phyloP scores from a whole-genome alignment of 2,888 invertebrate species.

The Melitaea athalia region DNA sequence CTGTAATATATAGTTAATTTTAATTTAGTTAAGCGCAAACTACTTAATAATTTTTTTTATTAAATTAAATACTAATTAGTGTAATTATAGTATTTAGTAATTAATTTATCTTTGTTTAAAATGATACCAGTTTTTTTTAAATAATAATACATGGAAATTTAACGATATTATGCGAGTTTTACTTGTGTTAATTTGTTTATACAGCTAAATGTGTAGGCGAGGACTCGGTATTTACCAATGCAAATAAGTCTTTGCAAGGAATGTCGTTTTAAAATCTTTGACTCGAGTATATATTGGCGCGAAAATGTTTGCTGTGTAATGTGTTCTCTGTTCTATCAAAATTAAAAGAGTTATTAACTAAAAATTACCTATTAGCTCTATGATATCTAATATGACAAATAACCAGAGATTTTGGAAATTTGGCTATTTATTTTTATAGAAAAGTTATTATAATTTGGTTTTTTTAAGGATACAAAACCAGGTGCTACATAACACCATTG shows the following conservation, averaged over 20 bases:
- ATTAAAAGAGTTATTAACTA: no score
- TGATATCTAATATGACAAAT: no score
- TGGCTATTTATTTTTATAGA: no score
- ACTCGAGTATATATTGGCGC: no score
- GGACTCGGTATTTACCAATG: neutral
- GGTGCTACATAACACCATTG: no score
- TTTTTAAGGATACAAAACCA: no score
- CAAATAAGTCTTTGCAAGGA: neutral
- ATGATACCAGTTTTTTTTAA: neutral
- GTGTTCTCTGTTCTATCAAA: no score
- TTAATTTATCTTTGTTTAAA: conserved; percentile 5
- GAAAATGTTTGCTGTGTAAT: no score
- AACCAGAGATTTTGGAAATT: no score
- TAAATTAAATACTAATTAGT: neutral
- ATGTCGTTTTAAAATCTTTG: neutral
- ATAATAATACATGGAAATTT: neutral
- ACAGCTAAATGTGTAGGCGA: neutral
- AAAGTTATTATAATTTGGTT: no score
- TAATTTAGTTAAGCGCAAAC: neutral
- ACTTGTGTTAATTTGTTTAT: conserved; percentile 1
- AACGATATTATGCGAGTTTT: neutral
- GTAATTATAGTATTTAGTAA: neutral
- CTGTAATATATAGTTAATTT: conserved; percentile 5
- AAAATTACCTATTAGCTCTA: no score
- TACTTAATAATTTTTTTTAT: neutral